A percentile compares a stretch with the other conserved stretches of the same genome.
Evolutionary conservation across 1,140 invertebrate genomes (phyloP).

Genomic region (Neuroterus valhalla): DNA sequence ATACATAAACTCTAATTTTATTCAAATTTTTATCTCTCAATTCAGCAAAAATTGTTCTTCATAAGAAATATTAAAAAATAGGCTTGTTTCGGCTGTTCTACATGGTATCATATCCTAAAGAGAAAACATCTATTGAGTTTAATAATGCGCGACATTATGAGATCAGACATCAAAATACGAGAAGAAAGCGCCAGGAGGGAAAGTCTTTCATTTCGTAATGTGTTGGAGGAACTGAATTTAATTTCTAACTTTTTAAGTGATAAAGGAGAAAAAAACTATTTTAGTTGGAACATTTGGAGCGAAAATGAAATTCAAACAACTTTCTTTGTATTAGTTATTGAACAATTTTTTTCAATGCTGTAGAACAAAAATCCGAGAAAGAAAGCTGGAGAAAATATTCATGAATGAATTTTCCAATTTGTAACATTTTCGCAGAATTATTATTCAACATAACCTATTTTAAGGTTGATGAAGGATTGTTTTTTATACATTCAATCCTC

Average conservation of each 20-base stretch:
- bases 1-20: too few species aligned
- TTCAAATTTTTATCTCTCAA: neutral
- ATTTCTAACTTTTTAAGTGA: neutral
- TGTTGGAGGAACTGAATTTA: neutral
- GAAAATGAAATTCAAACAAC: too few species aligned
- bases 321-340: too few species aligned
- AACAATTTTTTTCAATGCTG: too few species aligned
- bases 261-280: neutral
- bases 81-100: neutral
- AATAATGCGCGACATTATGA: constrained; percentile 17
- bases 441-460: too few species aligned
- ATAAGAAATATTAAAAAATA: neutral
- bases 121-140: neutral
- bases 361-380: too few species aligned
- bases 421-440: too few species aligned
- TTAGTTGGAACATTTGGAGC: too few species aligned
- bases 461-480: too few species aligned
- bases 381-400: too few species aligned
- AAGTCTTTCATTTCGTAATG: constrained; percentile 40
- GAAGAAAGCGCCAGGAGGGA: constrained; percentile 50
- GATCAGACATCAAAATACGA: constrained; percentile 47
- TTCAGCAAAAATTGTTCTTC: neutral
- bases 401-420: too few species aligned
- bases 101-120: neutral
- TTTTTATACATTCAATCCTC: too few species aligned